Percentiles rank a stretch among this genome's conserved stretches.
Evolutionary conservation across 2,888 invertebrate species (phyloP).

Genomic region (Aphrophora alni): DNA sequence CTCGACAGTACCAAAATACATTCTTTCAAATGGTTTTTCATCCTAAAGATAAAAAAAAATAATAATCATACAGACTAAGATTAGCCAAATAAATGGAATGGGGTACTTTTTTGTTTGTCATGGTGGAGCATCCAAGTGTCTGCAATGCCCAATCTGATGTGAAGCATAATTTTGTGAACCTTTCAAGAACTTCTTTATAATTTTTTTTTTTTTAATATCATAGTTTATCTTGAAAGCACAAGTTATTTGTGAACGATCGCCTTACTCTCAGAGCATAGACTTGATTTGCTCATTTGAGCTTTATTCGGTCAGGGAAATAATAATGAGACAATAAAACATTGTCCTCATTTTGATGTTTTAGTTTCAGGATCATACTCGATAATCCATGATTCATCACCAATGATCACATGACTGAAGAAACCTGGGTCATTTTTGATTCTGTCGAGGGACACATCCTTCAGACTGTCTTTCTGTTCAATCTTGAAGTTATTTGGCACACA

Average conservation of each 20-base stretch:
- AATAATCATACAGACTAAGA: conserved; percentile 32
- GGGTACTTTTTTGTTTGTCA: conserved; percentile 14
- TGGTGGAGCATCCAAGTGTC: conserved; percentile 17
- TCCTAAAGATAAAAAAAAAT: conserved; percentile 33
- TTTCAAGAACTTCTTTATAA: conserved; percentile 18
- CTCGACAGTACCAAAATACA: conserved; percentile 36
- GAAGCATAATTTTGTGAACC: conserved; percentile 11
- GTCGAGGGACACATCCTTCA: conserved; percentile 18
- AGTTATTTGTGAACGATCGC: conserved; percentile 35
- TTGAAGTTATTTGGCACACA: conserved; percentile 15
- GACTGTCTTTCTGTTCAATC: conserved; percentile 11
- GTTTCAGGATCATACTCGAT: conserved; percentile 41
- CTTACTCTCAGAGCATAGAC: conserved; percentile 28
- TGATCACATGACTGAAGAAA: conserved; percentile 17
- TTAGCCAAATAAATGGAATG: conserved; percentile 9
- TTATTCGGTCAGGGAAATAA: conserved; percentile 33
- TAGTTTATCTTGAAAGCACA: conserved; percentile 21
- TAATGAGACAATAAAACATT: conserved; percentile 26
- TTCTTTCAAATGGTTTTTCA: conserved; percentile 35
- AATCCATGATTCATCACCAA: too few species aligned
- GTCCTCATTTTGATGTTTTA: conserved; percentile 34
- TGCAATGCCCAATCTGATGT: conserved; percentile 11
- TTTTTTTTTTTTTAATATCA: conserved; percentile 16
- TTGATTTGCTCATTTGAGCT: conserved; percentile 31
- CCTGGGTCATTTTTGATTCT: too few species aligned